Conservation (phyloP, 2,113 vertebrate genomes). For the Sprattus sprattus region DNA sequence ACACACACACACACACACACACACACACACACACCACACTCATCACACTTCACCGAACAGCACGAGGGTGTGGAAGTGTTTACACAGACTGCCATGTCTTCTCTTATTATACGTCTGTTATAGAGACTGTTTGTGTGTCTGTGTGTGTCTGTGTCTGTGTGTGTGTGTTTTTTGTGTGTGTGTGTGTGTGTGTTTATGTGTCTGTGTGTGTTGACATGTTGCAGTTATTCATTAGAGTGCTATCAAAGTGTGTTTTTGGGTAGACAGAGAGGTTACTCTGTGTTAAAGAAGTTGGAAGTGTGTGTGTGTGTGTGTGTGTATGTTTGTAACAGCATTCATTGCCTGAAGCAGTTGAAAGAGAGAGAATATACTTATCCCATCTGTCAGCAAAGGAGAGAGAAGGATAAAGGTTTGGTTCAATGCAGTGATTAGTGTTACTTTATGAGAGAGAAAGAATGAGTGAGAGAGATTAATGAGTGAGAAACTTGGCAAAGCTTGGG, state of each 20-base stretch:
- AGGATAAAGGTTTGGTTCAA: not conserved
- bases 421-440: not conserved
- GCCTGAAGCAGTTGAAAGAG: not conserved
- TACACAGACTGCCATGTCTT: constrained; percentile 57
- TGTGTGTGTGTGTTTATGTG: constrained; percentile 29
- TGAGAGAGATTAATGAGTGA: constrained; percentile 20
- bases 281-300: not conserved
- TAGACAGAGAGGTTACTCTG: constrained; percentile 40
- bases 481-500: too few species aligned
- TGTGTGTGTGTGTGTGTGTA: not conserved
- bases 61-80: constrained; percentile 48
- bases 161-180: constrained; percentile 13
- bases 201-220: constrained; percentile 26
- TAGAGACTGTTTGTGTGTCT: not conserved
- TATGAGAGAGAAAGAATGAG: constrained; percentile 16
- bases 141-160: constrained; percentile 37
- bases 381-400: constrained; percentile 39
- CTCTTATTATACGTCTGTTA: constrained; percentile 43
- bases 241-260: constrained; percentile 47
- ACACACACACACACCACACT: not conserved
- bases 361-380: constrained; percentile 36
- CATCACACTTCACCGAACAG: not conserved
- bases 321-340: not conserved
- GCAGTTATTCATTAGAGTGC: constrained; percentile 33
- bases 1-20: not conserved